These are phyloP conservation scores for Ovis canadensis DNA, from an alignment of 2,113 vertebrate genomes.

Conservation along the genomic window DNA sequence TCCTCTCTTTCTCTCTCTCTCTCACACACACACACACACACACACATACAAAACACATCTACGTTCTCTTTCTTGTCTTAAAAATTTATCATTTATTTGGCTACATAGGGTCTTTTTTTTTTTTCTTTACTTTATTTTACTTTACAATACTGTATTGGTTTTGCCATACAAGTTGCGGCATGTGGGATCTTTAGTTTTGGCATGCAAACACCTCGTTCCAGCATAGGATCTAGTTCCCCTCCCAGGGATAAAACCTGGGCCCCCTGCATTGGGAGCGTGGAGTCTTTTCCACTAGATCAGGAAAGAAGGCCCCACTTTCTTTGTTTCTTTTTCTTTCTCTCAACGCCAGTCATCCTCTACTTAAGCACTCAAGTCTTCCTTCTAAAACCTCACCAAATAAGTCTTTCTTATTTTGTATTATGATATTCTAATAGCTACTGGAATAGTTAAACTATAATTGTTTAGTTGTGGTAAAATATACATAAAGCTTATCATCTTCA, in stretches of 20 bases:
- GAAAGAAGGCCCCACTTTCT: neutral
- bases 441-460: neutral
- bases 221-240: neutral
- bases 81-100: neutral
- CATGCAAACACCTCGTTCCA: neutral
- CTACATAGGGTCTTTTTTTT: neutral
- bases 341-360: neutral
- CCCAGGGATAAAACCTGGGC: neutral
- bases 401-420: neutral
- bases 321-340: neutral
- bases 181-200: neutral
- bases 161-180: neutral
- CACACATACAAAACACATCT: neutral
- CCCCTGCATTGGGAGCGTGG: neutral
- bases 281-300: neutral
- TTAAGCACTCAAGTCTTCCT: neutral
- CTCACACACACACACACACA: neutral
- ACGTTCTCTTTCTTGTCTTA: neutral
- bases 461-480: neutral
- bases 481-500: neutral
- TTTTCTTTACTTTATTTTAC: no score
- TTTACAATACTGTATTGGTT: no score
- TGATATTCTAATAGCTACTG: neutral
- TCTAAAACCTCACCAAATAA: constrained; percentile 6
- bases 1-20: neutral